phyloP scores from a whole-genome alignment of 2,888 invertebrate species.

The Agrotis clavis region DNA sequence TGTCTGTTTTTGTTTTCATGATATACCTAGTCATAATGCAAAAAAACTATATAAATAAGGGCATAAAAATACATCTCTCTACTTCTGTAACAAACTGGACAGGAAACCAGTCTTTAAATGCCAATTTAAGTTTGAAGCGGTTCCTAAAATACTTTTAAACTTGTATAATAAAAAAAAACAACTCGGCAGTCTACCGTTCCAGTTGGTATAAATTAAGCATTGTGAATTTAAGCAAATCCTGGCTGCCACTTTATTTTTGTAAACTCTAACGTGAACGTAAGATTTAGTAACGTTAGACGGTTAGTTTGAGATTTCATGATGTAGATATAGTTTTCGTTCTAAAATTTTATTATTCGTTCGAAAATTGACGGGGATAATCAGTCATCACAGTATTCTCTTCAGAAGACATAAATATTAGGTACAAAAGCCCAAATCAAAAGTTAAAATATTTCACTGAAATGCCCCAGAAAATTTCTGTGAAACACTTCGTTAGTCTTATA shows the following conservation, averaged over 20 bases:
- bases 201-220: too few relatives aligned
- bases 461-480: background rate
- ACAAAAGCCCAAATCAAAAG: background rate
- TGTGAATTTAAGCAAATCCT: background rate
- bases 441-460: background rate
- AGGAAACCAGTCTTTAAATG: conserved; percentile 24
- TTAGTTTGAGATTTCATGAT: too few relatives aligned
- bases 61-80: background rate
- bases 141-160: conserved; percentile 30
- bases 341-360: background rate
- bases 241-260: too few relatives aligned
- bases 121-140: conserved; percentile 51
- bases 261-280: too few relatives aligned
- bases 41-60: too few relatives aligned
- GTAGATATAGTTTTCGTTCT: too few relatives aligned
- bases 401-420: too few relatives aligned
- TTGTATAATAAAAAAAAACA: conserved; percentile 25
- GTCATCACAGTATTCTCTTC: too few relatives aligned
- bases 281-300: too few relatives aligned
- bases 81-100: conserved; percentile 20
- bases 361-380: background rate
- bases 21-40: too few relatives aligned
- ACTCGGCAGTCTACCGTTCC: conserved; percentile 3
- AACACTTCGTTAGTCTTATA: conserved; percentile 38
- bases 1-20: too few relatives aligned